Base-by-base conservation (phyloP, 2,113 vertebrate species). In the Procapra przewalskii region DNA sequence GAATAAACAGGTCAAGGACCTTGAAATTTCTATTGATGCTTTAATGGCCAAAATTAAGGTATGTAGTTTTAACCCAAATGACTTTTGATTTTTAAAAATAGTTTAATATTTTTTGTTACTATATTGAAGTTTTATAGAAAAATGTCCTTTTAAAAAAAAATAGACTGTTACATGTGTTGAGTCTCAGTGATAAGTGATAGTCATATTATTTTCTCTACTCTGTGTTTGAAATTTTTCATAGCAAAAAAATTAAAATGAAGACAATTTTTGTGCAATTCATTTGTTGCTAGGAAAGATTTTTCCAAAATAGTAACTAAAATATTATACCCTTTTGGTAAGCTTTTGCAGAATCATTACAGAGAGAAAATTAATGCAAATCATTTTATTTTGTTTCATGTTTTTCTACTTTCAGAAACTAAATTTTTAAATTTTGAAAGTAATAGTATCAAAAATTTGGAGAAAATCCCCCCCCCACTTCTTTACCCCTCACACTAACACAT, bases 21-120 rank as follows among this genome's bases (percentile, higher is more conserved):
- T 99, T 97, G 99, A 99, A 55, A 81, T 96, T 86, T 99, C 99
- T 92, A 99, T 99, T 90, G 98, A 99, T 98, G 94, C 98, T 21
- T 99, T 99, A 96, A 98, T 99, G 97, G 97, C 96, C 88, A 99
- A 99, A 98, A 99, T 99, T 98, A 99, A 99, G 99, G 99, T 99
- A 98, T 67, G 97, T 43, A 67, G 75, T 92, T 95, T 94, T 79
- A 62, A 60, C 17, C 80, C 12, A 97, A 93, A 40, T 71, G 80
- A 17, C 62, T 88, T 91, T 92, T 31, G 84, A 83, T 21, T 45
- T 40, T 86, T 23, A 9, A 15, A 88, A 67, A 7, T 83, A 83
- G 84, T 25, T 87, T 96, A 7, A 13, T 91, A 59, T 31, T 29
- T 75, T 94, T 89, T 90, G 21, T 86, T 93, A 80, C 25, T 96